Base-by-base conservation (phyloP, 2,113 vertebrate genomes). In the Haemorhous mexicanus region DNA sequence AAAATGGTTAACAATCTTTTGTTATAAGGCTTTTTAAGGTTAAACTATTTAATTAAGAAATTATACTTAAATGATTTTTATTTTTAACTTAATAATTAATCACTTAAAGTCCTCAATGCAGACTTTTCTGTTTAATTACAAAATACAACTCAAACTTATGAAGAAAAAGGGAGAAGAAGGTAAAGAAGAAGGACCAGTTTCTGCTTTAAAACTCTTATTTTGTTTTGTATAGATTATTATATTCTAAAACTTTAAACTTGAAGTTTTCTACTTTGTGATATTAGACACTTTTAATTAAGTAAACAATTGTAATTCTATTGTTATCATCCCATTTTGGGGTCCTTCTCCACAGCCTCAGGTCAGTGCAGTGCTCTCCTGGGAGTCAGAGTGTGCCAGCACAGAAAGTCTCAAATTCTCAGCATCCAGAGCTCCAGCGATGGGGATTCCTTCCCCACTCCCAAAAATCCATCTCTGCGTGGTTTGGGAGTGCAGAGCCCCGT, bases 401-500 rank as follows among this genome's bases (percentile, higher is more conserved):
- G 50, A 28, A 28, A 52, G 50, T 52, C 16, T 52, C 26, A 17
- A 52, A 52, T 28, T 52, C 49, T 33, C 53, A 56, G 20, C 33
- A 22, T 4, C 4, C 55, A n/a, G 55, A 4, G 4, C 9, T 22
- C 33, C 55, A 56, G 13, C 20, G 4, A 7, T 10, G 18, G 33
- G 9, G 14, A 35, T 49, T 23, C 37, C 39, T 67, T 41, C 41
- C 37, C 43, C 32, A 4, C 8, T 22, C 62, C 68, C 35, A 4
- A 3, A 39, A 62, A 3, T 3, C 33, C 12, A 32, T 33, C 35
- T n/a, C 41, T 0, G 1, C 2, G 16, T 21, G 49, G 6, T 43
- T 58, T 73, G 66, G 75, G 61, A 37, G 61, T 3, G 3, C 49
- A 10, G 75, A 62, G 30, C 28, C 27, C 3, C 21, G n/a, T 3